A percentile compares a stretch with the other conserved stretches of the same genome.
Conservation (phyloP, 2,888 invertebrate genomes). For the Trypoxylon attenuatum region DNA sequence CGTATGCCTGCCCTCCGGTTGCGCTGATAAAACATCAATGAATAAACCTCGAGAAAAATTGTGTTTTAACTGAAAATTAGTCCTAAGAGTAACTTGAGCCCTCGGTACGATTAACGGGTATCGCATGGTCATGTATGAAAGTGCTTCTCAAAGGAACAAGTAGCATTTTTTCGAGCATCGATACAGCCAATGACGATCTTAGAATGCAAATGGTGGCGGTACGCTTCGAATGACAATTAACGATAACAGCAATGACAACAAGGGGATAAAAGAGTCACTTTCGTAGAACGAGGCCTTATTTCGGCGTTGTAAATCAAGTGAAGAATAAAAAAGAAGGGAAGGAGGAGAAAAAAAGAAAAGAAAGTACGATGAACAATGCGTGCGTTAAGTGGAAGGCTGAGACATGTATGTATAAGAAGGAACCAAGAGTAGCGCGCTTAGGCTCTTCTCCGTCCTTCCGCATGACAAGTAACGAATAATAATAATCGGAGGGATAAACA, state of each 20-base stretch:
- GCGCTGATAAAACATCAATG: conserved; percentile 26
- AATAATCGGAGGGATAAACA: conserved; percentile 27
- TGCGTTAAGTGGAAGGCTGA: conserved; percentile 28
- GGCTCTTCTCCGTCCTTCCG: conserved; percentile 19
- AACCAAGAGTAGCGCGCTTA: conserved; percentile 11
- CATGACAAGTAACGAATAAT: conserved; percentile 21
- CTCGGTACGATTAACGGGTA: conserved; percentile 42
- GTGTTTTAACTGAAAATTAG: conserved; percentile 45
- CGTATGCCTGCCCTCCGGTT: conserved; percentile 40
- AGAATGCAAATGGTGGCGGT: conserved; percentile 1
- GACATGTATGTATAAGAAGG: no score
- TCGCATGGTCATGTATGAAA: conserved; percentile 32
- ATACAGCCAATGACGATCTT: conserved; percentile 6
- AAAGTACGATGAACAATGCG: conserved; percentile 38
- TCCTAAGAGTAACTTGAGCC: conserved; percentile 62
- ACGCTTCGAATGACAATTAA: not conserved
- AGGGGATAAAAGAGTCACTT: conserved; percentile 31
- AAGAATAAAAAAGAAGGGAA: conserved; percentile 8
- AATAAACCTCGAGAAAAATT: conserved; percentile 53
- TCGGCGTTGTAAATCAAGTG: conserved; percentile 3
- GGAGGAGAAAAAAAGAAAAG: conserved; percentile 23
- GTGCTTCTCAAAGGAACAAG: conserved; percentile 32
- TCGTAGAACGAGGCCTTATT: conserved; percentile 11
- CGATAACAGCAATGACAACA: not conserved
- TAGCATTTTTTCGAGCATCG: not conserved